Evolutionary conservation across 1,140 invertebrate genomes (phyloP).

Genomic region (Vollenhovia emeryi): DNA sequence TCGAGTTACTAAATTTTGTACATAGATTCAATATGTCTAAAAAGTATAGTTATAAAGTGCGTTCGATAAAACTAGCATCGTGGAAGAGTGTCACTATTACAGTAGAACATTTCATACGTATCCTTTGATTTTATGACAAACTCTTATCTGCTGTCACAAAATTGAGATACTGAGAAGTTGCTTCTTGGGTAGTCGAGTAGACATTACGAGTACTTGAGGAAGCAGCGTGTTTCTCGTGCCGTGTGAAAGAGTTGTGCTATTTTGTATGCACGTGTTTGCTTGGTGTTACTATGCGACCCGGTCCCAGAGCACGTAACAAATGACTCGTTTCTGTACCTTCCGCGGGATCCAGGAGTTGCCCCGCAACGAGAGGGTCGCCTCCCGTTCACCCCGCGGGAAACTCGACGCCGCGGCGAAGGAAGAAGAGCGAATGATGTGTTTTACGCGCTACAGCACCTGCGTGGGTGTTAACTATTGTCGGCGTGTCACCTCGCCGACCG

Average conservation of each 20-base stretch:
- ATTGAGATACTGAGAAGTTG: neutral
- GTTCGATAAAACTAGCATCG: neutral
- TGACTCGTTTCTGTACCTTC: slow-evolving; percentile 1
- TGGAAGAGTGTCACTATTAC: neutral
- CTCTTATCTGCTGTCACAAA: neutral
- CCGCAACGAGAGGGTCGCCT: neutral
- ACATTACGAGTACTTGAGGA: neutral
- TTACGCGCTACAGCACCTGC: slow-evolving; percentile 72
- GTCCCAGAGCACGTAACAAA: slow-evolving; percentile 6
- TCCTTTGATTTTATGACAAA: neutral
- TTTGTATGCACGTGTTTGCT: neutral
- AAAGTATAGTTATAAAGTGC: neutral
- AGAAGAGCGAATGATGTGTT: slow-evolving; percentile 63
- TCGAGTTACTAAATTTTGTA: neutral
- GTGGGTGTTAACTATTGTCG: slow-evolving; percentile 77
- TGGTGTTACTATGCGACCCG: neutral
- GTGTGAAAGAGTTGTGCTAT: slow-evolving; percentile 11
- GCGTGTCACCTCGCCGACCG: slow-evolving; percentile 75
- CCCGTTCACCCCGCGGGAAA: slow-evolving; percentile 60
- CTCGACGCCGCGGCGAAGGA: slow-evolving; percentile 53
- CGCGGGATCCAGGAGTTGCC: neutral
- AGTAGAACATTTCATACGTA: too few relatives aligned
- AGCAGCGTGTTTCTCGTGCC: neutral
- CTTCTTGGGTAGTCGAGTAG: neutral
- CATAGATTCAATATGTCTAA: neutral